Evolutionary conservation across 1,140 invertebrate genomes (phyloP).

Genomic region (Nebria ingens): DNA sequence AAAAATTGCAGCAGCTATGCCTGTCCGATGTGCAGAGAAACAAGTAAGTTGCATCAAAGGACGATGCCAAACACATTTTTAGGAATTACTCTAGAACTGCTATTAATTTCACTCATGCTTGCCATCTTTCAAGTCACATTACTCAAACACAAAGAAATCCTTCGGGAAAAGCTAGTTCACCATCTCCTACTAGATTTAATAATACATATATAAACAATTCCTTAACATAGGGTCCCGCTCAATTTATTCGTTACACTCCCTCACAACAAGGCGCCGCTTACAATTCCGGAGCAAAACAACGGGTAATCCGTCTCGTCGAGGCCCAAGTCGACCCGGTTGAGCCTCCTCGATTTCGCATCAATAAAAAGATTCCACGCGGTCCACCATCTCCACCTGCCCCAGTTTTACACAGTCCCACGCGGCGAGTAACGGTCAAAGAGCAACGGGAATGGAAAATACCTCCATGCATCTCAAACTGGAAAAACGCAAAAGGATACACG

Average conservation of each 20-base stretch:
- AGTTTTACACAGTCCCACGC: slow-evolving; percentile 94
- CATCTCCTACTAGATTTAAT: no score
- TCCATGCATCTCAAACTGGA: slow-evolving; percentile 99
- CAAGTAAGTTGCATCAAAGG: slow-evolving; percentile 37
- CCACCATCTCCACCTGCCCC: slow-evolving; percentile 95
- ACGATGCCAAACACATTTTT: no score
- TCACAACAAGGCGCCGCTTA: slow-evolving; percentile 92
- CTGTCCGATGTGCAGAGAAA: slow-evolving; percentile 83
- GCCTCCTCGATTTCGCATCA: slow-evolving; percentile 94
- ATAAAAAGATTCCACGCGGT: slow-evolving; percentile 92
- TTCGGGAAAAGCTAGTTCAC: no score
- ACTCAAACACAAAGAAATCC: no score
- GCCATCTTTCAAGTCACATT: no score
- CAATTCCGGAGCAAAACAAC: slow-evolving; percentile 95
- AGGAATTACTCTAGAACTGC: no score
- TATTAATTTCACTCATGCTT: no score
- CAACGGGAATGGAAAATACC: slow-evolving; percentile 99
- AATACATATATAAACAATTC: no score
- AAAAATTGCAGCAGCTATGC: slow-evolving; percentile 89
- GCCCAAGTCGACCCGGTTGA: slow-evolving; percentile 97
- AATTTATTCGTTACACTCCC: slow-evolving; percentile 96
- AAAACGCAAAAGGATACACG: slow-evolving; percentile 97
- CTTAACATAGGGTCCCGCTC: slow-evolving; percentile 70
- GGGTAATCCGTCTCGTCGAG: slow-evolving; percentile 95
- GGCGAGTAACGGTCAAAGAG: slow-evolving; percentile 96